phyloP scores from a whole-genome alignment of 2,797 vertebrate genomes.

The Ceryle rudis region DNA sequence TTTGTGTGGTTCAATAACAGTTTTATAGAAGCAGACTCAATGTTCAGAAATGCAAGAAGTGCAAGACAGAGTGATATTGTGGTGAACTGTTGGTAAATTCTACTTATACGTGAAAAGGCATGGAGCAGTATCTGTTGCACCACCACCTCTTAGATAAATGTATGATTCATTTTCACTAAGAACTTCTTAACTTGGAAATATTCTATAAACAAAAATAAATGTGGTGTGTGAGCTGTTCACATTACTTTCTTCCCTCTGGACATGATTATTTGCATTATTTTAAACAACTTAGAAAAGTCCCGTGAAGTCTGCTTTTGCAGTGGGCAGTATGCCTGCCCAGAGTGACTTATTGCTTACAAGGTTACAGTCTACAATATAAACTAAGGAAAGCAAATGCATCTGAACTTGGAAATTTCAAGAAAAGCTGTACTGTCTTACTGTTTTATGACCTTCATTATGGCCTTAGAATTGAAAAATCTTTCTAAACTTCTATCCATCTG shows the following conservation, averaged over 20 bases:
- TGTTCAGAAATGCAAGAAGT: conserved; percentile 23
- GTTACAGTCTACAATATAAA: not conserved
- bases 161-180: conserved; percentile 24
- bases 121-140: not conserved
- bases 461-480: conserved; percentile 45
- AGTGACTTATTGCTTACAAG: not conserved
- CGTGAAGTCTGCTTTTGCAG: not conserved
- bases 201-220: conserved; percentile 28
- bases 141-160: not conserved
- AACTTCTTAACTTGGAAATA: conserved; percentile 55
- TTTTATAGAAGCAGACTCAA: conserved; percentile 23
- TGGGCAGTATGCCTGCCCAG: not conserved
- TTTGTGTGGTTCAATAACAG: conserved; percentile 49
- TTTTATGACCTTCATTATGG: conserved; percentile 29
- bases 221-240: conserved; percentile 20
- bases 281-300: conserved; percentile 34
- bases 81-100: not conserved
- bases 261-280: conserved; percentile 14
- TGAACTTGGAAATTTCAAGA: not conserved
- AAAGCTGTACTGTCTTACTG: not conserved
- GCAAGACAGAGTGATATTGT: not conserved
- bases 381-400: not conserved
- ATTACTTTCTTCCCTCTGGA: conserved; percentile 26
- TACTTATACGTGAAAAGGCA: conserved; percentile 19
- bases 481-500: conserved; percentile 39